Base-by-base conservation (phyloP, 2,888 invertebrate species). In the Orthosia gothica region DNA sequence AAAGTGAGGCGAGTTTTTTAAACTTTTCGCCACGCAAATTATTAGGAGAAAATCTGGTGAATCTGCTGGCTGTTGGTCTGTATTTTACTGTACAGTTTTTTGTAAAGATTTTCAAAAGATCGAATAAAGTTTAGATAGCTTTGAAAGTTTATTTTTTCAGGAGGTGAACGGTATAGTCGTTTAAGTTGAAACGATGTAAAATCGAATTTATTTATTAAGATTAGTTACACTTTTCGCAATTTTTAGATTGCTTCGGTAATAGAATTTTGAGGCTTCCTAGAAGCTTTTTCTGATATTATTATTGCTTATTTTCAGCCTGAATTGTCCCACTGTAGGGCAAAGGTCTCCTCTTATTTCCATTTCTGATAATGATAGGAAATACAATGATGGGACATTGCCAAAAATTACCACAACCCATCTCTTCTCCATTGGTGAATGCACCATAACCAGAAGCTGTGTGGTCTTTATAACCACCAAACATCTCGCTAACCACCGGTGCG, bases 1-100 rank as follows among this genome's bases (percentile, higher is more conserved):
- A 87, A 88, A 85, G 85, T 87, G 77, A 83, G 84, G 77, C 83
- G 80, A 63, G 12, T 75, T 81, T 87, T 79, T 86, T 55, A 61
- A 69, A 66, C 62, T 84, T 81, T 81, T 79, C 83, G 83, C 78
- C 49, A 81, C 86, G 86, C 84, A 80, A 85, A 79, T 79, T 79
- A 70, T 76, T 79, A 61, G 40, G 72, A 66, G 71, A 75, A 80
- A 85, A 79, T 80, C 32, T 54, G 58, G 59, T 58, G 68, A 57
- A 73, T 67, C 76, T 86, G 49, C 58, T 70, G 20, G 45, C 58
- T 52, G 68, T 26, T 54, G 54, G 47, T 26, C 13, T 20, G 20
- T 52, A 63, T 74, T 70, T 63, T 62, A 65, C 58, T 78, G 23
- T 67, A 59, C 23, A 59, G 50, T 68, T 79, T 65, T 71, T 81